phyloP scores from a whole-genome alignment of 2,797 vertebrate genomes.

The Phaenicophaeus curvirostris region DNA sequence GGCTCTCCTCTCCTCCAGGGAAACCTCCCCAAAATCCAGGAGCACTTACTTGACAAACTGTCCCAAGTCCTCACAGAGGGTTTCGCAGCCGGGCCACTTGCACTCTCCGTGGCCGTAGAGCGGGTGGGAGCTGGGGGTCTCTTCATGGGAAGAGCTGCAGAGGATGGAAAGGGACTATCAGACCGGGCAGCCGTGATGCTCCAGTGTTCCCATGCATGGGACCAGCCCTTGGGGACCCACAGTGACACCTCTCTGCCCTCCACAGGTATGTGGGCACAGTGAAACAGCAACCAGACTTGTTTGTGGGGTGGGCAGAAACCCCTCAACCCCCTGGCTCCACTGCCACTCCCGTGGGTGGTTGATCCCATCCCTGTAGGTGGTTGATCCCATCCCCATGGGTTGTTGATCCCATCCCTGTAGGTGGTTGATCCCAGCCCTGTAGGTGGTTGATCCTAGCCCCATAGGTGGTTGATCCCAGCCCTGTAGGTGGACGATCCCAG shows the following conservation, averaged over 20 bases:
- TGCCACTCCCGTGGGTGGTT: not conserved
- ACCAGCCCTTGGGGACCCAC: not conserved
- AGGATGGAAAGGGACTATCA: not conserved
- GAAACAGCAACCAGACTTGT: accelerated
- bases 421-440: no score
- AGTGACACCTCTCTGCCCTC: accelerated
- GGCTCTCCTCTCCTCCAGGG: not conserved
- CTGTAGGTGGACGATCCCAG: no score
- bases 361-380: accelerated
- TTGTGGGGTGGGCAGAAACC: not conserved
- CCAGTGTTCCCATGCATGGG: accelerated
- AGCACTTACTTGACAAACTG: conserved; percentile 96
- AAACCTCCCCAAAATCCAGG: accelerated
- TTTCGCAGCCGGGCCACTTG: conserved; percentile 99
- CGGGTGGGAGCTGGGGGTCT: conserved; percentile 90
- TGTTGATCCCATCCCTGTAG: not conserved
- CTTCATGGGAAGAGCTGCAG: conserved; percentile 88
- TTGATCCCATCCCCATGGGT: not conserved
- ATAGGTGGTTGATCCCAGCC: no score
- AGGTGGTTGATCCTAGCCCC: no score
- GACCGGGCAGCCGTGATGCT: accelerated
- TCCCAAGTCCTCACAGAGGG: conserved; percentile 97
- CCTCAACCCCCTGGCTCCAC: no score
- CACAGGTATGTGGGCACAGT: accelerated
- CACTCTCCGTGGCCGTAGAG: conserved; percentile 98